Conservation (phyloP, 2,797 vertebrate genomes). For the Eutrigla gurnardus region DNA sequence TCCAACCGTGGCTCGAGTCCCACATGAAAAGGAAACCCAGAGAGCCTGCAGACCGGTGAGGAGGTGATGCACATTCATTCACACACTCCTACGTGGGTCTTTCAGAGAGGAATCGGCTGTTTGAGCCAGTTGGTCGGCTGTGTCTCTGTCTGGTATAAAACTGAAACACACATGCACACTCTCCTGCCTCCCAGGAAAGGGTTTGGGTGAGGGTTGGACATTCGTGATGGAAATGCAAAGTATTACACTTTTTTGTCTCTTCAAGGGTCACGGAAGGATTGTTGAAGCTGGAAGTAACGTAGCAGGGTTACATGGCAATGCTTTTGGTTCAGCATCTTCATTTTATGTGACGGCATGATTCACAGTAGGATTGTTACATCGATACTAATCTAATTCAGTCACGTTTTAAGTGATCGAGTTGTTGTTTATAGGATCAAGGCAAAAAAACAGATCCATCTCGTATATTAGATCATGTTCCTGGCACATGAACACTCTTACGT, state of each 20-base stretch:
- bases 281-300: too few relatives aligned
- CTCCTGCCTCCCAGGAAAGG: neutral
- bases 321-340: too few relatives aligned
- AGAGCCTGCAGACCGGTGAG: constrained; percentile 29
- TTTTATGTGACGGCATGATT: too few relatives aligned
- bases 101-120: constrained; percentile 34
- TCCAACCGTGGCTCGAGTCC: constrained; percentile 35
- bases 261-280: too few relatives aligned
- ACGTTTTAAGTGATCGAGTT: too few relatives aligned
- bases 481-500: too few relatives aligned
- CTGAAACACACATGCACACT: constrained; percentile 7
- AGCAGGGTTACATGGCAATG: too few relatives aligned
- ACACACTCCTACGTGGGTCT: constrained; percentile 7
- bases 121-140: constrained; percentile 49
- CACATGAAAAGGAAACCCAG: constrained; percentile 20
- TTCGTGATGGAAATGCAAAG: neutral
- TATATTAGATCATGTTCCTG: too few relatives aligned
- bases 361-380: too few relatives aligned
- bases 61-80: constrained; percentile 26
- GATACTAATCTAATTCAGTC: too few relatives aligned
- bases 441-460: too few relatives aligned
- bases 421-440: too few relatives aligned
- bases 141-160: constrained; percentile 42
- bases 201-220: constrained; percentile 17
- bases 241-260: neutral